A percentile compares a stretch with the other conserved stretches of the same genome.
Conservation (phyloP, 2,113 vertebrate genomes). For the Corynorhinus townsendii region DNA sequence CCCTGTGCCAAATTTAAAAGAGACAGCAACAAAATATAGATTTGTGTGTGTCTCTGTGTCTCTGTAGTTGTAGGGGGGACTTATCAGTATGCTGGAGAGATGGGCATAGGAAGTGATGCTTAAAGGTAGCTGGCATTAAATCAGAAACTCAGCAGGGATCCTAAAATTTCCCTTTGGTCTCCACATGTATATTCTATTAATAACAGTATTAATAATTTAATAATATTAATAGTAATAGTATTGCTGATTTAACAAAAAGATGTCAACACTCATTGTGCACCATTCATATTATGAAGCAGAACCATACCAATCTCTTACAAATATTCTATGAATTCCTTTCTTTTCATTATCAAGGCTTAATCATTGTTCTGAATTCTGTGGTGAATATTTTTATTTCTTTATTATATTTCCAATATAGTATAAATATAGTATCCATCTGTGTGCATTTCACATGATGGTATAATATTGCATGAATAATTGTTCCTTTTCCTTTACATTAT, state of each 20-base stretch:
- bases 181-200: background rate
- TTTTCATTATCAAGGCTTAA: background rate
- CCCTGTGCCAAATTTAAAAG: background rate
- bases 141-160: background rate
- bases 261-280: background rate
- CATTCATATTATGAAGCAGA: background rate
- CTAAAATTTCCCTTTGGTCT: background rate
- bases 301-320: background rate
- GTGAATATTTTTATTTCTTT: background rate
- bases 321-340: background rate
- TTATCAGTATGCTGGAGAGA: background rate
- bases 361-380: background rate
- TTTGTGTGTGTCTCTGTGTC: background rate
- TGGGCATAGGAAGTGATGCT: background rate
- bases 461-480: background rate
- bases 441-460: background rate
- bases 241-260: background rate
- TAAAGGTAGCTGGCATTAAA: background rate
- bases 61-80: background rate
- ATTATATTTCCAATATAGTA: background rate
- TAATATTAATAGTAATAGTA: background rate
- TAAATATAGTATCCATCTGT: background rate
- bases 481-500: background rate
- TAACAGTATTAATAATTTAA: background rate
- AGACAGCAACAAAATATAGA: background rate